These are phyloP conservation scores for Laticauda colubrina DNA, from an alignment of 2,113 vertebrate genomes.

Conservation along the genomic window DNA sequence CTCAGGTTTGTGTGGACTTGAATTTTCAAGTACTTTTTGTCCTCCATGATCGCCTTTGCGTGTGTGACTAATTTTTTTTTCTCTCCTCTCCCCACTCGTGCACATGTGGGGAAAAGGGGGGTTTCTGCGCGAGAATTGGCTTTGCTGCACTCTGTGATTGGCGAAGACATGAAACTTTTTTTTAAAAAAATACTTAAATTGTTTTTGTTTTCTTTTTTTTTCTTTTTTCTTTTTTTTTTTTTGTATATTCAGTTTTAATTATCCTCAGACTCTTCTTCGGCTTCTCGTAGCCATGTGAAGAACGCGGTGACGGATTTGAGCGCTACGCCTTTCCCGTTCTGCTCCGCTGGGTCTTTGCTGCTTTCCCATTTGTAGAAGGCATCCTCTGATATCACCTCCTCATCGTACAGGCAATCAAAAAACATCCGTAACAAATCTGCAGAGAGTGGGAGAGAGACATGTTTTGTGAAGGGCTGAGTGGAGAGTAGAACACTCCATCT, in stretches of 20 bases:
- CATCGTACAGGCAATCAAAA: slow-evolving; percentile 97
- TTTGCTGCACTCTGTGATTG: slow-evolving; percentile 80
- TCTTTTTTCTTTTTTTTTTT: slow-evolving; percentile 35
- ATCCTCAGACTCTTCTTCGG: slow-evolving; percentile 97
- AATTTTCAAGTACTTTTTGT: slow-evolving; percentile 79
- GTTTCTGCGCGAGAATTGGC: slow-evolving; percentile 78
- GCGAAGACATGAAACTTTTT: slow-evolving; percentile 78
- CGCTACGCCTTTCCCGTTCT: slow-evolving; percentile 91
- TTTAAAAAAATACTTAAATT: slow-evolving; percentile 83
- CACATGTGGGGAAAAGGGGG: slow-evolving; percentile 64
- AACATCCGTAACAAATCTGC: slow-evolving; percentile 96
- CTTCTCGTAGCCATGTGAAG: slow-evolving; percentile 97
- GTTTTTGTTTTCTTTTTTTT: slow-evolving; percentile 41
- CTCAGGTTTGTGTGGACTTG: slow-evolving; percentile 68
- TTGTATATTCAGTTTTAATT: slow-evolving; percentile 82
- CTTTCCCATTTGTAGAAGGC: slow-evolving; percentile 97
- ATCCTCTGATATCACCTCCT: slow-evolving; percentile 97
- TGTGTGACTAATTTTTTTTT: slow-evolving; percentile 32
- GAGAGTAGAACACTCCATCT: fast-evolving
- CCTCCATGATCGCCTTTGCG: slow-evolving; percentile 76
- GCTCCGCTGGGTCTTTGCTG: slow-evolving; percentile 94
- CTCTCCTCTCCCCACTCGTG: slow-evolving; percentile 68
- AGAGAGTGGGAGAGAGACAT: background rate
- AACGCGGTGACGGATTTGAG: slow-evolving; percentile 94
- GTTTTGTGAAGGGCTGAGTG: background rate